Evolutionary conservation across 2,888 invertebrate species (phyloP).

Genomic region (Xestia ashworthii): DNA sequence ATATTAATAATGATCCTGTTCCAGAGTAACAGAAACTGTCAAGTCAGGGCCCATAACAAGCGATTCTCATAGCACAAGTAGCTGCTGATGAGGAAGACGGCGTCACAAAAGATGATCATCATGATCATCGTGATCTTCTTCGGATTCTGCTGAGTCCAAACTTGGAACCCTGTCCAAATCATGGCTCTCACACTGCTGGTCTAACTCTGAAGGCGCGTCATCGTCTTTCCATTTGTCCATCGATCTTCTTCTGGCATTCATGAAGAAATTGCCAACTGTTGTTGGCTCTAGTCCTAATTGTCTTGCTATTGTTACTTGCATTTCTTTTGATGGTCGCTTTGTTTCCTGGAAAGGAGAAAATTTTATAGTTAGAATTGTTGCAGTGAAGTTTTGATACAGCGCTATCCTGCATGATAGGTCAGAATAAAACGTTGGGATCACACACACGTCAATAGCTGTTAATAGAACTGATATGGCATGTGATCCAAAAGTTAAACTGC

Average conservation of each 20-base stretch:
- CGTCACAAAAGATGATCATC: slow-evolving; percentile 91
- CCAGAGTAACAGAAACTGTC: slow-evolving; percentile 35
- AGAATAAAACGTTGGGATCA: not conserved
- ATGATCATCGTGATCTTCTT: slow-evolving; percentile 85
- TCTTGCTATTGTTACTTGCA: slow-evolving; percentile 99
- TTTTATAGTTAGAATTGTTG: not conserved
- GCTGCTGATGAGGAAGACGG: slow-evolving; percentile 83
- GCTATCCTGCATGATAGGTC: not conserved
- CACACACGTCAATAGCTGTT: too few species aligned
- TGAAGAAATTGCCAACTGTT: slow-evolving; percentile 99
- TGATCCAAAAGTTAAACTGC: not conserved
- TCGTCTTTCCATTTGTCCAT: slow-evolving; percentile 99
- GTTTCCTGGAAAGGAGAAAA: slow-evolving; percentile 94
- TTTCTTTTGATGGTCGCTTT: slow-evolving; percentile 99
- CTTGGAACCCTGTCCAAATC: slow-evolving; percentile 87
- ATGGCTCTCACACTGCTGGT: slow-evolving; percentile 89
- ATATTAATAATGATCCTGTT: slow-evolving; percentile 22
- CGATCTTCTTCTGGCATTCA: slow-evolving; percentile 99
- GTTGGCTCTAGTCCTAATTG: slow-evolving; percentile 99
- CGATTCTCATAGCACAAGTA: slow-evolving; percentile 86
- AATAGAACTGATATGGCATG: too few species aligned
- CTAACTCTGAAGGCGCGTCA: slow-evolving; percentile 92
- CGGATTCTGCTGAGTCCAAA: slow-evolving; percentile 86
- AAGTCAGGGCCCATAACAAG: slow-evolving; percentile 76
- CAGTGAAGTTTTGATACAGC: not conserved